A percentile compares a stretch with the other conserved stretches of the same genome.
Conservation (phyloP, 2,888 invertebrate genomes). For the Rhingia rostrata region DNA sequence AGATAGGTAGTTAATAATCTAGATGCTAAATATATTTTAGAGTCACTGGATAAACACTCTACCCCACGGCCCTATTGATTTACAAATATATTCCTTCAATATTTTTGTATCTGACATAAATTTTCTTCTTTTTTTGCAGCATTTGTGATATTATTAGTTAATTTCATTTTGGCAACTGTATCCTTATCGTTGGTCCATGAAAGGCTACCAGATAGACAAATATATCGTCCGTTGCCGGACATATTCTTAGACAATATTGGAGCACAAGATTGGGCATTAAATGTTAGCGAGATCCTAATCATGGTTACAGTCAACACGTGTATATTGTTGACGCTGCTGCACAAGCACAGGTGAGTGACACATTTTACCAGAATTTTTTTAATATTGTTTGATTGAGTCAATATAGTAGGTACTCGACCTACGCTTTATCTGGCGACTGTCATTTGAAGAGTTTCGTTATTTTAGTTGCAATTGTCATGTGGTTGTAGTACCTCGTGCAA, state of each 20-base stretch:
- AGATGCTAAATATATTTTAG: too few species aligned
- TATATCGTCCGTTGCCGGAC: constrained; percentile 91
- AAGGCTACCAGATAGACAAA: constrained; percentile 90
- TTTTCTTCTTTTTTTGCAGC: constrained; percentile 83
- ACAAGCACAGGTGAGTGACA: constrained; percentile 88
- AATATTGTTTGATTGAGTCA: background rate
- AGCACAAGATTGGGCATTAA: constrained; percentile 90
- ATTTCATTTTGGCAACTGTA: constrained; percentile 87
- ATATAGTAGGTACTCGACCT: background rate
- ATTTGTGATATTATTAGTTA: constrained; percentile 86
- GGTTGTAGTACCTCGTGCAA: too few species aligned
- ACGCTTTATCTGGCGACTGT: too few species aligned
- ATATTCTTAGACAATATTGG: constrained; percentile 90
- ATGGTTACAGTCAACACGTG: constrained; percentile 91
- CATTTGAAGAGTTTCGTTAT: too few species aligned
- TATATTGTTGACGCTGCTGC: constrained; percentile 90
- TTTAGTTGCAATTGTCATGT: too few species aligned
- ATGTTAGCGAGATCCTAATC: constrained; percentile 93
- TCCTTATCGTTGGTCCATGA: constrained; percentile 94
- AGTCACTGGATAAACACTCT: too few species aligned
- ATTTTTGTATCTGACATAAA: background rate
- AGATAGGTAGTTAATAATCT: too few species aligned
- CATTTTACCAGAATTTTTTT: too few species aligned
- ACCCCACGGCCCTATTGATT: too few species aligned
- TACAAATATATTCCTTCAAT: too few species aligned